Percentiles rank a stretch among this genome's conserved stretches.
Evolutionary conservation across 2,888 invertebrate species (phyloP).

Genomic region (Nomada fucata): DNA sequence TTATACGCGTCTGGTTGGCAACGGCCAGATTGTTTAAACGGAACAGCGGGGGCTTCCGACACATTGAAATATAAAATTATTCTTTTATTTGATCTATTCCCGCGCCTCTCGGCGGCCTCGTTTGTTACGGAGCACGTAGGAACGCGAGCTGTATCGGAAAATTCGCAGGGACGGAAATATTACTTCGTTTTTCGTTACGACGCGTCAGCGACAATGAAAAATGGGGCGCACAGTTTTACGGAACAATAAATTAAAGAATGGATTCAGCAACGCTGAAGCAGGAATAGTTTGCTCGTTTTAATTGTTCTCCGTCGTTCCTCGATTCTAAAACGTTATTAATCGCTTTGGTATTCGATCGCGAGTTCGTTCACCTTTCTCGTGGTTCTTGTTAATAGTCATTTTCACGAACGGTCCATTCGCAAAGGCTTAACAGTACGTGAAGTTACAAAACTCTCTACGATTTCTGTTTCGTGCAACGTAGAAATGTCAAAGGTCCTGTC

Average conservation of each 20-base stretch:
- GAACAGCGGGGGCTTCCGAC: too few species aligned
- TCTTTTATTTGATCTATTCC: too few species aligned
- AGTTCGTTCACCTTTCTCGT: background rate
- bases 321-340: background rate
- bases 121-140: too few species aligned
- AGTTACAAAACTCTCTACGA: background rate
- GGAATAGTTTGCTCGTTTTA: conserved; percentile 3
- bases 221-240: background rate
- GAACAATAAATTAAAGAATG: conserved; percentile 16
- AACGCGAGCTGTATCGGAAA: background rate
- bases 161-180: conserved; percentile 11
- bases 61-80: too few species aligned
- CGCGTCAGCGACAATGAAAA: conserved; percentile 27
- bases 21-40: too few species aligned
- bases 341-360: background rate
- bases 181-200: conserved; percentile 25
- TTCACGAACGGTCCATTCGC: background rate
- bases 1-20: too few species aligned
- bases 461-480: background rate
- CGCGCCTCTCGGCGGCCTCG: too few species aligned
- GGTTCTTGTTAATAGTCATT: conserved; percentile 8
- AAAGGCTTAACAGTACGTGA: background rate
- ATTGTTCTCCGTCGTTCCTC: conserved; percentile 18
- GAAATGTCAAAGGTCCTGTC: background rate
- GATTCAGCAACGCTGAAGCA: background rate